Conservation (phyloP, 2,113 vertebrate species). For the Sitta europaea region DNA sequence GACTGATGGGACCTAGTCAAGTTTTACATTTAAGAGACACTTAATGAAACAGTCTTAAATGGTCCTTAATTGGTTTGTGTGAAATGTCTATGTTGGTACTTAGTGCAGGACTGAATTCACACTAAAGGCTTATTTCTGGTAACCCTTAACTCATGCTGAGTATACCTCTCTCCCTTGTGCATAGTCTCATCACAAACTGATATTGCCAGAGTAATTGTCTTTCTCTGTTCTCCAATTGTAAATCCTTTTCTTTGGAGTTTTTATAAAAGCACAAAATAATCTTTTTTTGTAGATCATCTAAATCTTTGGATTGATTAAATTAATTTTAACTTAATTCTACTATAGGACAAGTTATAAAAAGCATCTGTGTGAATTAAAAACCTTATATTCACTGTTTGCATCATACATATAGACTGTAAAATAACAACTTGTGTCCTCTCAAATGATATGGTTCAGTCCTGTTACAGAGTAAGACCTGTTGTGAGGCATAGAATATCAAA, state of each 20-base stretch:
- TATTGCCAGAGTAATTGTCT: slow-evolving; percentile 8
- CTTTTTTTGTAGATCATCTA: not conserved
- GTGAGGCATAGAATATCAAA: not conserved
- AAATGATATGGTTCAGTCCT: not conserved
- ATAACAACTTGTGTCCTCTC: not conserved
- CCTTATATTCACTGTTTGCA: not conserved
- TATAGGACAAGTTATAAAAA: not conserved
- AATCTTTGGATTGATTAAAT: not conserved
- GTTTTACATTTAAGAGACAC: slow-evolving; percentile 6
- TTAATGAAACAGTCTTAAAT: slow-evolving; percentile 39
- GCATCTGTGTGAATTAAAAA: not conserved
- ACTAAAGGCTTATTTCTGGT: slow-evolving; percentile 26
- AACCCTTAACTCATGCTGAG: slow-evolving; percentile 25
- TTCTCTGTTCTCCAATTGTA: not conserved
- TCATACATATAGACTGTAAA: not conserved
- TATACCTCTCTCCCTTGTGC: not conserved
- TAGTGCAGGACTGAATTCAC: slow-evolving; percentile 34
- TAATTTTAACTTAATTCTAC: not conserved
- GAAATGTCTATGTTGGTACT: not conserved
- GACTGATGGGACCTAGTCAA: not conserved
- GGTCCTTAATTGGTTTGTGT: slow-evolving; percentile 8
- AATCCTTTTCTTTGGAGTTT: not conserved
- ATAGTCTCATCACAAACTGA: not conserved
- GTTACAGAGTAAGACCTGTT: not conserved
- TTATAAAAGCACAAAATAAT: not conserved